phyloP scores from a whole-genome alignment of 2,113 vertebrate genomes.

The Anolis carolinensis region DNA sequence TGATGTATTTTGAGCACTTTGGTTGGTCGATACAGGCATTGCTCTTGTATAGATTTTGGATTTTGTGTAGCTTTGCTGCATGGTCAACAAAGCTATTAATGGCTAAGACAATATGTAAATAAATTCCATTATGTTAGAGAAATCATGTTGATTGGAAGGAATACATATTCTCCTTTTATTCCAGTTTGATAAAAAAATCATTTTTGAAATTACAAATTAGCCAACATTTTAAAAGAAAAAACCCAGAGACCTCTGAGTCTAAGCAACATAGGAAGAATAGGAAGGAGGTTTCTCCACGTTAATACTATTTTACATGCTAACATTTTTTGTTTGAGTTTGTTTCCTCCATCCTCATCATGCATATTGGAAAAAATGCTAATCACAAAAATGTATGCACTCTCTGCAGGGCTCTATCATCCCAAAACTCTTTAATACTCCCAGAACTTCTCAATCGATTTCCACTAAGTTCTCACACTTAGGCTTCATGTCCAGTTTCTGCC shows the following conservation, averaged over 20 bases:
- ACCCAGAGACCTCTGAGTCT: not conserved
- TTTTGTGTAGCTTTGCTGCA: no score
- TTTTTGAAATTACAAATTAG: not conserved
- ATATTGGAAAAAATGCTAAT: not conserved
- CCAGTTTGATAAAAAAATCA: not conserved
- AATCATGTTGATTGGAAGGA: no score
- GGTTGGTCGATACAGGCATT: no score
- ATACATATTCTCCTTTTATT: no score
- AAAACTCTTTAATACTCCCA: not conserved
- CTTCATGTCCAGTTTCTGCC: slow-evolving; percentile 10
- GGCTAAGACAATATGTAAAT: no score
- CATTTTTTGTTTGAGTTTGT: not conserved
- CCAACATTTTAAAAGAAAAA: not conserved
- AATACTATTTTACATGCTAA: not conserved
- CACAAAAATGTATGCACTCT: not conserved
- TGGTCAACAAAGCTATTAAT: no score
- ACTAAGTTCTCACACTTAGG: slow-evolving; percentile 21
- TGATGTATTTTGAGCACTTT: no score
- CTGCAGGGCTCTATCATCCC: no score
- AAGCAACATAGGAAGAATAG: not conserved
- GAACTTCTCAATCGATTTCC: slow-evolving; percentile 13
- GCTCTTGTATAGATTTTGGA: no score
- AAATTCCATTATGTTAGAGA: no score
- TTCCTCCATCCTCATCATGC: not conserved
- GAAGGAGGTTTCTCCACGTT: not conserved